Percentiles rank a stretch among this genome's conserved stretches.
Conservation (phyloP, 2,113 vertebrate species). For the Poeciliopsis turrubarensis region DNA sequence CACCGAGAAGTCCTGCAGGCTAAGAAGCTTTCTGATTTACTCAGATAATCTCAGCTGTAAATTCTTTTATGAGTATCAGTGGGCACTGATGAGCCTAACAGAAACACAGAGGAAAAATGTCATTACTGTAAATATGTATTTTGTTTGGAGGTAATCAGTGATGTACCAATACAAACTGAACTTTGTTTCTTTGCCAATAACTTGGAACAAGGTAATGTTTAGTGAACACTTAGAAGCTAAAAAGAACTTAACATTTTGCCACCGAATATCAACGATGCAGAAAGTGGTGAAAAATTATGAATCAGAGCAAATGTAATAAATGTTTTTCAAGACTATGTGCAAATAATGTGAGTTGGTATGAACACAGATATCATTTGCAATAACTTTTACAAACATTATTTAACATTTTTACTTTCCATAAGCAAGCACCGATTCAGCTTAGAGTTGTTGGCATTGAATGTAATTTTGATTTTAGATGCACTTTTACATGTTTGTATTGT, state of each 20-base stretch:
- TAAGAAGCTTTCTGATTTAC: slow-evolving; percentile 75
- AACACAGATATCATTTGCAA: too few species aligned
- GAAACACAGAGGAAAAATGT: slow-evolving; percentile 46
- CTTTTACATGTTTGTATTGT: too few species aligned
- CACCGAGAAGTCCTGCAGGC: slow-evolving; percentile 49
- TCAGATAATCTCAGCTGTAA: slow-evolving; percentile 72
- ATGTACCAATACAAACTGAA: slow-evolving; percentile 42
- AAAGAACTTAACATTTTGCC: neutral
- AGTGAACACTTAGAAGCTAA: slow-evolving; percentile 27
- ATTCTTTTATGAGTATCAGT: slow-evolving; percentile 54
- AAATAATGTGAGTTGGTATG: too few species aligned
- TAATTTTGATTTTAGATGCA: too few species aligned
- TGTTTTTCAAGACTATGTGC: too few species aligned
- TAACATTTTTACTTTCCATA: too few species aligned
- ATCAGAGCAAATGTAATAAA: too few species aligned
- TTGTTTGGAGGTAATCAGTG: slow-evolving; percentile 65
- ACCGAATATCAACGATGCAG: too few species aligned
- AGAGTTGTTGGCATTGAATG: too few species aligned
- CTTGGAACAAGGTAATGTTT: slow-evolving; percentile 39
- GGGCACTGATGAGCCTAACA: slow-evolving; percentile 42
- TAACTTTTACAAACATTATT: too few species aligned
- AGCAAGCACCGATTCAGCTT: too few species aligned
- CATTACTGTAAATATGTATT: slow-evolving; percentile 73
- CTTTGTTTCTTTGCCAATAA: slow-evolving; percentile 25
- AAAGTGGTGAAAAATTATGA: too few species aligned